Base-by-base conservation (phyloP, 2,113 vertebrate genomes). In the Egretta garzetta region DNA sequence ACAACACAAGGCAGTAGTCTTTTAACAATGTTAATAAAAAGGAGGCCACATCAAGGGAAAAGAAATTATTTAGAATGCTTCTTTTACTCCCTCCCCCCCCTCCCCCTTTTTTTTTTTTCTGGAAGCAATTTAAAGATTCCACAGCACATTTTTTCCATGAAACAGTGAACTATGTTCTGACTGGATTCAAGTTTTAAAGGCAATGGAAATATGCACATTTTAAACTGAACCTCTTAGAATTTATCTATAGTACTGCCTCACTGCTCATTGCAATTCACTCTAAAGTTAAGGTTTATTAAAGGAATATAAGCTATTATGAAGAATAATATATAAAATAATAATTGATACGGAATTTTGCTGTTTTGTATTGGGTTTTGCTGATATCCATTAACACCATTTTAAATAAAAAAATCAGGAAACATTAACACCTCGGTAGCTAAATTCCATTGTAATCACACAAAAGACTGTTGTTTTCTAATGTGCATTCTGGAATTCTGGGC, bases 51-150 rank as follows among this genome's bases (percentile, higher is more conserved):
- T 13, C 24, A 35, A 74, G 43, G 10, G 35, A 75, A 49, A 86
- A 73, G 0, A 33, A 55, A 17, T 39, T 74, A 14, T n/a, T 77
- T 33, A 63, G 30, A 66, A 62, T 27, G 5, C 1, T 35, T 13
- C 8, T 19, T 12, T 9, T 17, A 6, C 16, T 20, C 5, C 14
- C 16, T n/a, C n/a, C n/a, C 1, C 10, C 2, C 2, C 1, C 1
- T 5, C 1, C 2, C 1, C 1, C 8, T 4, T 22, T 4, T 26
- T 49, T 62, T 43, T 43, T 26, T 10, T 22, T 2, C 9, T 15
- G 3, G 6, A 4, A 52, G 1, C 3, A 39, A 53, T 86, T 66
- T 83, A n/a, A n/a, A 41, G 17, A 43, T 71, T 73, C 5, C 8
- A 41, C 2, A 33, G 4, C 21, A 30, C 17, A 21, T 10, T 52